Conservation (phyloP, 1,140 invertebrate species). For the Zaprionus davidi region DNA sequence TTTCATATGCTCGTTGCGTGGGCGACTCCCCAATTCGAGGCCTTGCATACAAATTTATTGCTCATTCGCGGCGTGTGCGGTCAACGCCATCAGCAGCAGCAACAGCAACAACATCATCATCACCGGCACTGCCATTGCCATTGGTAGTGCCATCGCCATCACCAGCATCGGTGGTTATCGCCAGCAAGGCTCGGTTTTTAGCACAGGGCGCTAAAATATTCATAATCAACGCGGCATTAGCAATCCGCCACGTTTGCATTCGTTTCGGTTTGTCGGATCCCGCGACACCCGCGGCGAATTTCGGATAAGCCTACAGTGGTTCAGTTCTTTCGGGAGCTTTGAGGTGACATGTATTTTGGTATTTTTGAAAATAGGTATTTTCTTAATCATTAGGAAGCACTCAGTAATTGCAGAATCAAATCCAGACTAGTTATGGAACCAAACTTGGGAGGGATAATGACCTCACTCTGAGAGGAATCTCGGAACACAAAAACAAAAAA, state of each 20-base stretch:
- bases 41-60: constrained; percentile 72
- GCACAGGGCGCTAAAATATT: constrained; percentile 64
- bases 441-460: too few species aligned
- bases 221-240: constrained; percentile 78
- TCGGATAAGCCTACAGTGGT: constrained; percentile 28
- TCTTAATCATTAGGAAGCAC: too few species aligned
- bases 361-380: neutral
- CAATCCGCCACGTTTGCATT: constrained; percentile 49
- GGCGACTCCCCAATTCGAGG: constrained; percentile 5
- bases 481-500: too few species aligned
- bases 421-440: too few species aligned
- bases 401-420: too few species aligned
- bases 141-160: neutral
- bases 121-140: constrained; percentile 18
- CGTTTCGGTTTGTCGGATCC: constrained; percentile 23
- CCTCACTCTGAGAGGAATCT: too few species aligned
- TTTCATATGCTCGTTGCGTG: constrained; percentile 61
- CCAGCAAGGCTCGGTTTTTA: constrained; percentile 22
- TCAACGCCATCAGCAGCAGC: constrained; percentile 39
- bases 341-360: neutral
- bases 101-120: constrained; percentile 23
- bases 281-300: neutral
- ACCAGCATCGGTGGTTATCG: constrained; percentile 22
- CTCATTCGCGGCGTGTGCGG: constrained; percentile 50
- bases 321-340: constrained; percentile 49